These are phyloP conservation scores for Acanthacorydalis orientalis DNA, from an alignment of 2,888 invertebrate genomes.

Conservation along the genomic window DNA sequence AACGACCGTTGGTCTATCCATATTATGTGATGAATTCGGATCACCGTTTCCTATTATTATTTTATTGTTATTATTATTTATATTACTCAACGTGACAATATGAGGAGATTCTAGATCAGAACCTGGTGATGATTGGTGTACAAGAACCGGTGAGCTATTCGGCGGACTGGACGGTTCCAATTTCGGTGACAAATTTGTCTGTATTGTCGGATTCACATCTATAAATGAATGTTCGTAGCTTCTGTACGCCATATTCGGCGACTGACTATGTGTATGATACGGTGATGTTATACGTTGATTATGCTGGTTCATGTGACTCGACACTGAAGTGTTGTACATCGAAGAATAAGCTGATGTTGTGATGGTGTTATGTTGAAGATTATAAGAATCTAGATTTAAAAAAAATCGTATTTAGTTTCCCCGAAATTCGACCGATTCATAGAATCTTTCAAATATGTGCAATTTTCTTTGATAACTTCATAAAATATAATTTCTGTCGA, in stretches of 20 bases:
- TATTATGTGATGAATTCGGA: slow-evolving; percentile 6
- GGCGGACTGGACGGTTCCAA: slow-evolving; percentile 24
- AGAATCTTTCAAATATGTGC: too few species aligned
- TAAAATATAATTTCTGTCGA: too few species aligned
- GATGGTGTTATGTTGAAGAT: background rate
- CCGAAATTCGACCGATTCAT: too few species aligned
- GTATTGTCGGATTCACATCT: slow-evolving; percentile 17
- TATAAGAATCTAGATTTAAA: slow-evolving; percentile 1
- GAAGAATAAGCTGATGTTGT: background rate
- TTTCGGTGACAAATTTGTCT: slow-evolving; percentile 22
- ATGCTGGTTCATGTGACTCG: slow-evolving; percentile 1
- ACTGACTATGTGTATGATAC: background rate
- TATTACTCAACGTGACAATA: slow-evolving; percentile 4
- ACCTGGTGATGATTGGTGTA: background rate
- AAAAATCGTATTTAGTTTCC: too few species aligned
- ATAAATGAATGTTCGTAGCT: slow-evolving; percentile 1
- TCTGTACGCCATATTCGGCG: background rate
- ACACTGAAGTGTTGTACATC: slow-evolving; percentile 1
- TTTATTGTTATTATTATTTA: slow-evolving; percentile 7
- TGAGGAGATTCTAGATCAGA: background rate
- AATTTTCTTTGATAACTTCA: too few species aligned
- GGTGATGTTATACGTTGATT: background rate
- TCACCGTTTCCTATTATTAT: slow-evolving; percentile 7
- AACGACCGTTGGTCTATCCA: slow-evolving; percentile 24
- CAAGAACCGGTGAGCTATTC: slow-evolving; percentile 8